Percentiles rank a stretch among this genome's conserved stretches.
Conservation (phyloP, 2,113 vertebrate genomes). For the Nibea albiflora region DNA sequence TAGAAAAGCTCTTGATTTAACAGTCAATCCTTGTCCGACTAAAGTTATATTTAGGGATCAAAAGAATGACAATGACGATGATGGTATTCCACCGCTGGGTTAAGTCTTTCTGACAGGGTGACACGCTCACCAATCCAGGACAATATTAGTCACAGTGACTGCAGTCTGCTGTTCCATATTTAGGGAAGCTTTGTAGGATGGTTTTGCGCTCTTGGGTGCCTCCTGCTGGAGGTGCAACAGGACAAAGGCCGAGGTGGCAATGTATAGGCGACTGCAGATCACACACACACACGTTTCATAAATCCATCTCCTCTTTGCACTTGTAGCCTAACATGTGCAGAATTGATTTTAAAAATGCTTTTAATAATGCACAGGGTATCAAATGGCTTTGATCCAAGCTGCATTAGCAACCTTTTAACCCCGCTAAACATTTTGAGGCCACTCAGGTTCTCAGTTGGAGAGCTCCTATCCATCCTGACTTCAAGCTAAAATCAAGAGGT, state of each 20-base stretch:
- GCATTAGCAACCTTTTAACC: conserved; percentile 7
- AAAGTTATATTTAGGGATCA: conserved; percentile 48
- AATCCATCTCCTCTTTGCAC: background rate
- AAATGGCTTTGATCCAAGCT: conserved; percentile 27
- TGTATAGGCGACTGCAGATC: background rate
- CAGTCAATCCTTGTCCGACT: conserved; percentile 32
- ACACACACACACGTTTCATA: background rate
- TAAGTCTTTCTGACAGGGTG: conserved; percentile 48
- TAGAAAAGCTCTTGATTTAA: conserved; percentile 34
- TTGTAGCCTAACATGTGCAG: background rate
- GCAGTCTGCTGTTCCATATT: background rate
- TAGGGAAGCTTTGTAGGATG: background rate
- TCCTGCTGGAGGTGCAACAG: conserved; percentile 6
- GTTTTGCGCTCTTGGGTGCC: background rate
- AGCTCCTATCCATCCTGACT: background rate
- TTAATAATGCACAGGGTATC: background rate
- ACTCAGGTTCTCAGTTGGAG: conserved; percentile 7
- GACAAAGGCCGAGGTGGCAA: background rate
- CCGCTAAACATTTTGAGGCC: conserved; percentile 20
- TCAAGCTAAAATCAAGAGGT: background rate
- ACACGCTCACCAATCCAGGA: conserved; percentile 23
- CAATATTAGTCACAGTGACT: conserved; percentile 20
- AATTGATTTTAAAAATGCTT: conserved; percentile 20
- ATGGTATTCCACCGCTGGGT: conserved; percentile 4
- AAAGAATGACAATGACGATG: conserved; percentile 16